Percentiles rank a stretch among this genome's conserved stretches.
Evolutionary conservation across 2,888 invertebrate species (phyloP).

Genomic region (Cistogaster globosa): DNA sequence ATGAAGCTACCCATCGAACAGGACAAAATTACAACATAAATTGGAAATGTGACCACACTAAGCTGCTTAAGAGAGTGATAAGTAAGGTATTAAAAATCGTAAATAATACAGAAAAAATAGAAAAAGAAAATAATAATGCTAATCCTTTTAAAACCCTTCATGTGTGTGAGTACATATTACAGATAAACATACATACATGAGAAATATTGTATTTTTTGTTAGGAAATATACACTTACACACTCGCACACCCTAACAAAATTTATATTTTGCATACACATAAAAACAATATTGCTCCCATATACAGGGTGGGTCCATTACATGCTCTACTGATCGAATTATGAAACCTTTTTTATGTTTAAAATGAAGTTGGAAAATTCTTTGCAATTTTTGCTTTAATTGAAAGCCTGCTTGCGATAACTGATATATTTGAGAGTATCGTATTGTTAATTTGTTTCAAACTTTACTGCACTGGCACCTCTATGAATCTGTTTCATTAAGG

Average conservation of each 20-base stretch:
- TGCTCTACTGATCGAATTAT: too few relatives aligned
- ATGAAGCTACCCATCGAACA: conserved; percentile 18
- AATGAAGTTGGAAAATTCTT: too few relatives aligned
- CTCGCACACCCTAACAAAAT: conserved; percentile 27
- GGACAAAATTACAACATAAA: conserved; percentile 58
- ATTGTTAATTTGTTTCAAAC: too few relatives aligned
- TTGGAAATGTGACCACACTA: conserved; percentile 68
- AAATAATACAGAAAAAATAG: conserved; percentile 22
- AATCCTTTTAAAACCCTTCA: not conserved
- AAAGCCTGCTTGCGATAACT: too few relatives aligned
- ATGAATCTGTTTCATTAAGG: too few relatives aligned
- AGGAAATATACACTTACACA: not conserved
- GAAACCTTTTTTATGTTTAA: too few relatives aligned
- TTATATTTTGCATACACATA: not conserved
- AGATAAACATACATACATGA: not conserved
- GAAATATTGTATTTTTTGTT: conserved; percentile 13
- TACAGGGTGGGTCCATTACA: not conserved
- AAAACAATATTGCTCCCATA: not conserved
- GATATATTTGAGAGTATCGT: too few relatives aligned
- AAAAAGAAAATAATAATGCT: not conserved
- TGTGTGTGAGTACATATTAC: not conserved
- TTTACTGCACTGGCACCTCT: too few relatives aligned
- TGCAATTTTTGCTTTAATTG: too few relatives aligned
- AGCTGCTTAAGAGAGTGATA: conserved; percentile 69
- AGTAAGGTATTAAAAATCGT: conserved; percentile 60